Percentiles rank a stretch among this genome's conserved stretches.
These are phyloP conservation scores for Glandiceps talaboti DNA, from an alignment of 53 echinoderm and acorn worm genomes.

Conservation along the genomic window DNA sequence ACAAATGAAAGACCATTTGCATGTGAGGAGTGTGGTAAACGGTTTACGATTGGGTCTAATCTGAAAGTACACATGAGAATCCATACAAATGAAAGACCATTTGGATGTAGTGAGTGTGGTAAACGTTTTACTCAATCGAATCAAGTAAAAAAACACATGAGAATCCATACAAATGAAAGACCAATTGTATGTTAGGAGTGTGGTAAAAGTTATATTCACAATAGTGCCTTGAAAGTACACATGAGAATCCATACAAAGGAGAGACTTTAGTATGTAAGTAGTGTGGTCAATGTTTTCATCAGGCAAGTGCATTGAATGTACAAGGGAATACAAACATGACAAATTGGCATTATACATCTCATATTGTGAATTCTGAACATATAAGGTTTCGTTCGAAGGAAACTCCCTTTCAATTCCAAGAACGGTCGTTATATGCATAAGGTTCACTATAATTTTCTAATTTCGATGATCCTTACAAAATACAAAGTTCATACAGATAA, in stretches of 20 bases:
- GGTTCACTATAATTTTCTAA: no score
- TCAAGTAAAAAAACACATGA: neutral
- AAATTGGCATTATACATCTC: no score
- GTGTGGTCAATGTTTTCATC: neutral
- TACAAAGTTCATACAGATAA: no score
- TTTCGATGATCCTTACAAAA: no score
- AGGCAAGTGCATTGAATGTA: no score
- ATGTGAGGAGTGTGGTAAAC: neutral
- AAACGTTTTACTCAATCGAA: neutral
- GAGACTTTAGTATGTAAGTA: neutral
- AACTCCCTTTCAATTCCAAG: no score
- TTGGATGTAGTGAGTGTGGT: neutral
- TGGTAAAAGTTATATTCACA: neutral
- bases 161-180: neutral
- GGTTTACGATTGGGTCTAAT: neutral
- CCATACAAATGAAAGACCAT: neutral
- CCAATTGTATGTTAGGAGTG: neutral
- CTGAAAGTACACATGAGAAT: neutral
- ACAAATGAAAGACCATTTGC: neutral
- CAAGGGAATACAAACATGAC: no score
- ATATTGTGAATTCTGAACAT: no score
- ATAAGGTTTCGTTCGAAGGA: no score
- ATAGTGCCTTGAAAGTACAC: neutral
- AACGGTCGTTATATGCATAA: no score
- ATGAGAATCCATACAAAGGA: neutral